phyloP scores from a whole-genome alignment of 2,797 vertebrate genomes.

The Premnoplex brunnescens region DNA sequence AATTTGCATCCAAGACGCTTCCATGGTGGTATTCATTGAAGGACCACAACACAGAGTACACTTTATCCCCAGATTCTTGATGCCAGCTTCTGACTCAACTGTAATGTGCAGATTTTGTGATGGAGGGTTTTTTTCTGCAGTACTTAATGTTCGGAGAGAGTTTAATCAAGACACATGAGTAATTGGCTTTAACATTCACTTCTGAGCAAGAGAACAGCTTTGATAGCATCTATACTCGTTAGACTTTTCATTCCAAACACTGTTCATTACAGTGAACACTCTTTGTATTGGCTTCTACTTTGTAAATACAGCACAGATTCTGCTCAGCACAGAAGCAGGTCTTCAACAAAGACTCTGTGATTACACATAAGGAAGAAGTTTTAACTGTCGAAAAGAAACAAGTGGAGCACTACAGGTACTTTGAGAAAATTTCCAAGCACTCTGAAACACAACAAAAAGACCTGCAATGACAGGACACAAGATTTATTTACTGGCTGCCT shows the following conservation, averaged over 20 bases:
- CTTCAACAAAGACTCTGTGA: background rate
- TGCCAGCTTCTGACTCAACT: conserved; percentile 11
- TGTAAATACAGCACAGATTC: conserved; percentile 43
- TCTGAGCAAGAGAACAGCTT: conserved; percentile 58
- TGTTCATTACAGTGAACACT: conserved; percentile 3
- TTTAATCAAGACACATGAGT: conserved; percentile 66
- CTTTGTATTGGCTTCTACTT: conserved; percentile 27
- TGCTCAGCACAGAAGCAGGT: background rate
- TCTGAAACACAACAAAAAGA: background rate
- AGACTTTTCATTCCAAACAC: conserved; percentile 17
- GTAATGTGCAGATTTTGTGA: background rate
- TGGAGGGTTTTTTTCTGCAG: background rate
- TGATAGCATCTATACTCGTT: conserved; percentile 58
- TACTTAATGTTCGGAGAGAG: conserved; percentile 45
- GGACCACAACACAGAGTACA: background rate
- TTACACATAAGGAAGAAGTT: background rate
- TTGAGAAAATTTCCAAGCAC: background rate
- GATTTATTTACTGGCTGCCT: background rate
- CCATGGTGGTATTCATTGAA: background rate
- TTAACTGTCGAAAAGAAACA: background rate
- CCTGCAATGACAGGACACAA: background rate
- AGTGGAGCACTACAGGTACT: background rate
- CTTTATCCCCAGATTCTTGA: background rate
- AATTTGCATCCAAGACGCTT: background rate
- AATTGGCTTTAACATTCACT: conserved; percentile 57